phyloP scores from a whole-genome alignment of 2,113 vertebrate genomes.

The Sebastes fasciatus region DNA sequence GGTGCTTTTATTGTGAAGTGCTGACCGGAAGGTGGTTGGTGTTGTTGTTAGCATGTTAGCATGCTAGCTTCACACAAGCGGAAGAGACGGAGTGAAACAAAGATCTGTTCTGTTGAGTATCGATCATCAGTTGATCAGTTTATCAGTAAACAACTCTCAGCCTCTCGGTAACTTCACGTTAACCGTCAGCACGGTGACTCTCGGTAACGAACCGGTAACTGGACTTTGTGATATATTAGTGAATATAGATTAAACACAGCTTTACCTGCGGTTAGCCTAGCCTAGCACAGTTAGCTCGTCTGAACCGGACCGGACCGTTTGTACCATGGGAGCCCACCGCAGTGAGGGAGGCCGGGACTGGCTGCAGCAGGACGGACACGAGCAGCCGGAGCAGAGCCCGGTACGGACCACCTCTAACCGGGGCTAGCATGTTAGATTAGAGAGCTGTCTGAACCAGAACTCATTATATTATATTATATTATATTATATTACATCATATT shows the following conservation, averaged over 20 bases:
- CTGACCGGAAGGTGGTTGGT: not conserved
- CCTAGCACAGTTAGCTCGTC: not conserved
- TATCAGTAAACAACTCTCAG: not conserved
- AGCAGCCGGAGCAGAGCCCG: conserved; percentile 69
- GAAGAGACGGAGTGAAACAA: not conserved
- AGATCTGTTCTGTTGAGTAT: not conserved
- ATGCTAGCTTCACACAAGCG: not conserved
- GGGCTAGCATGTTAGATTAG: not conserved
- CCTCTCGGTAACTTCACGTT: not conserved
- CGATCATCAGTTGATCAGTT: not conserved
- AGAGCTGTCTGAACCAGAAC: not conserved
- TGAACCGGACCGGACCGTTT: not conserved
- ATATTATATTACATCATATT: not conserved
- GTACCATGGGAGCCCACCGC: conserved; percentile 82
- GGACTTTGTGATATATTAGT: too few relatives aligned
- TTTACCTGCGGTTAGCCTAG: conserved; percentile 5
- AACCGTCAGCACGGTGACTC: not conserved
- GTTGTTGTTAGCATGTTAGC: too few relatives aligned
- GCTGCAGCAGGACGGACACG: conserved; percentile 74
- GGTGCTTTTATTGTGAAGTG: not conserved
- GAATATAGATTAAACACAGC: too few relatives aligned
- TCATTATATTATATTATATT: not conserved
- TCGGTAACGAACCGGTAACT: not conserved
- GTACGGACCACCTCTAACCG: conserved; percentile 46
- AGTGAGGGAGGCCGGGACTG: conserved; percentile 82